Percentiles rank a stretch among this genome's conserved stretches.
These are phyloP conservation scores for Agonopterix subpropinquella DNA, from an alignment of 2,888 invertebrate genomes.

Conservation along the genomic window DNA sequence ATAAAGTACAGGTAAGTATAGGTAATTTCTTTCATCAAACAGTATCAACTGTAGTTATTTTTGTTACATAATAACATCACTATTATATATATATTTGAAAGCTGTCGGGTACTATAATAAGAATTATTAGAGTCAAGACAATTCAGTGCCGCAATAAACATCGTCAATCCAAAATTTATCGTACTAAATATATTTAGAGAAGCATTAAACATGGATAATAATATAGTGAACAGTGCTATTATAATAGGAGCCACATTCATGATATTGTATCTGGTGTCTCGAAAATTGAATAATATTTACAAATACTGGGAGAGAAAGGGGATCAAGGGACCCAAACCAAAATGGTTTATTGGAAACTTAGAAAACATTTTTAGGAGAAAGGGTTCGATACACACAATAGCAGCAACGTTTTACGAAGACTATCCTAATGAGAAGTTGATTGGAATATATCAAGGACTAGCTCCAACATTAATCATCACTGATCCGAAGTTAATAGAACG, in stretches of 20 bases:
- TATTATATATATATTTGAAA: too few relatives aligned
- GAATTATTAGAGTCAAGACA: too few relatives aligned
- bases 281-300: neutral
- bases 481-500: constrained; percentile 41
- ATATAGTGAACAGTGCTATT: too few relatives aligned
- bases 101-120: too few relatives aligned
- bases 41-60: too few relatives aligned
- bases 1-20: too few relatives aligned
- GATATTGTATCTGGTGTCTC: neutral
- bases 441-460: constrained; percentile 36
- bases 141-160: too few relatives aligned
- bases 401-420: constrained; percentile 35
- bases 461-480: constrained; percentile 35
- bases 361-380: constrained; percentile 22
- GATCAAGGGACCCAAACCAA: neutral
- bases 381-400: constrained; percentile 20
- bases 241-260: neutral
- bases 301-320: constrained; percentile 10
- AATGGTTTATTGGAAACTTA: constrained; percentile 19
- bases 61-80: too few relatives aligned
- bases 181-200: too few relatives aligned
- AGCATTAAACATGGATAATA: too few relatives aligned
- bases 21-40: too few relatives aligned
- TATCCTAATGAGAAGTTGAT: constrained; percentile 40
- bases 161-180: too few relatives aligned